Evolutionary conservation across 2,888 invertebrate genomes (phyloP).

Genomic region (Spisula solida): DNA sequence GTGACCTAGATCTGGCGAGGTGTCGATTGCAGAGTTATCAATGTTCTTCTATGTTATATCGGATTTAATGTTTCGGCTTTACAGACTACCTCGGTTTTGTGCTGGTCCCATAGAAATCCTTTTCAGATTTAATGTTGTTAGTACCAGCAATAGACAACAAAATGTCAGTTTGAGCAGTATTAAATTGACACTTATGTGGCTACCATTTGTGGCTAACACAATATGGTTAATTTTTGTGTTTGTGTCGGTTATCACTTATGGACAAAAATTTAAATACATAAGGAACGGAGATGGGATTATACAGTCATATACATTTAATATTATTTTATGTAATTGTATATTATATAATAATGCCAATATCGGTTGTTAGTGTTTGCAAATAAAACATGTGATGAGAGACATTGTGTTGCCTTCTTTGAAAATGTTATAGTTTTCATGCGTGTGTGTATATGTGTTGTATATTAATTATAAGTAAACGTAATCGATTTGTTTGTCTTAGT

Average conservation of each 20-base stretch:
- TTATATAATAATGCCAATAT: constrained; percentile 43
- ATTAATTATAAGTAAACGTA: too few relatives aligned
- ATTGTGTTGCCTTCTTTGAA: background rate
- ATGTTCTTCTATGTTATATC: constrained; percentile 40
- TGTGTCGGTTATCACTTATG: constrained; percentile 10
- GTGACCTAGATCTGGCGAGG: constrained; percentile 46
- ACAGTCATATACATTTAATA: constrained; percentile 29
- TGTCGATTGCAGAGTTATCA: background rate
- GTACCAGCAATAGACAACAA: background rate
- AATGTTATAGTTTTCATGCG: background rate
- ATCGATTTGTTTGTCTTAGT: too few relatives aligned
- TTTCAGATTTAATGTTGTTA: background rate
- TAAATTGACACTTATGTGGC: constrained; percentile 8
- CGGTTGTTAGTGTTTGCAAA: constrained; percentile 57
- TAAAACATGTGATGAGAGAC: constrained; percentile 49
- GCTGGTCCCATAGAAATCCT: constrained; percentile 57
- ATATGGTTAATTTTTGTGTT: background rate
- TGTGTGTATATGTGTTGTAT: too few relatives aligned
- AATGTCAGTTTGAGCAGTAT: background rate
- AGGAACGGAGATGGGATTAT: constrained; percentile 13
- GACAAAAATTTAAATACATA: background rate
- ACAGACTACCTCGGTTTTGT: constrained; percentile 53
- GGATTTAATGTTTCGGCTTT: constrained; percentile 51
- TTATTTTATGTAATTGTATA: background rate
- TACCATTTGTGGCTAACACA: too few relatives aligned